Evolutionary conservation across 2,113 vertebrate genomes (phyloP).

Genomic region (Empidonax traillii): DNA sequence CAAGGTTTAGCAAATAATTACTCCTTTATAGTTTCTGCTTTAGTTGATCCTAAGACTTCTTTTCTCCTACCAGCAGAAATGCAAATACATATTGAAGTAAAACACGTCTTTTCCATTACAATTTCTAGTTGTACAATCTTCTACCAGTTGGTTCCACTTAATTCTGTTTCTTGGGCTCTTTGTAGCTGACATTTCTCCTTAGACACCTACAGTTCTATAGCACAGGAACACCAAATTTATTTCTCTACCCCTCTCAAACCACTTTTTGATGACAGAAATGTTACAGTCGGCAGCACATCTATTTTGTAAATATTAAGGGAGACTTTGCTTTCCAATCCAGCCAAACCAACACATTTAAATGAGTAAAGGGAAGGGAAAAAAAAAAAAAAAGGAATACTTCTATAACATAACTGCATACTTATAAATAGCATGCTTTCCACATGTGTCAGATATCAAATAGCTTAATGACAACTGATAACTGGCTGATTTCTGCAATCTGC

Average conservation of each 20-base stretch:
- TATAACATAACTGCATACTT: constrained; percentile 11
- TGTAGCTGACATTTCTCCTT: background rate
- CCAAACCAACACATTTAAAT: background rate
- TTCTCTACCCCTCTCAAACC: background rate
- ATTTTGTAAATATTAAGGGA: background rate
- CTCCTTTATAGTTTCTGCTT: background rate
- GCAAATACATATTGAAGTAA: background rate
- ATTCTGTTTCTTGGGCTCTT: background rate
- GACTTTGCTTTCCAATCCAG: background rate
- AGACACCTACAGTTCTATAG: background rate
- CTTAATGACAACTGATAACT: constrained; percentile 64
- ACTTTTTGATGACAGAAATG: background rate
- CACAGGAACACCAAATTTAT: background rate
- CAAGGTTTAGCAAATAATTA: background rate
- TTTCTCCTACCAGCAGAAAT: background rate
- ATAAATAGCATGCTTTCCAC: constrained; percentile 40
- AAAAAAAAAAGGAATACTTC: background rate
- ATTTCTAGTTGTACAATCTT: background rate
- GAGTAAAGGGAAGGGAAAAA: background rate
- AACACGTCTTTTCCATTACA: background rate
- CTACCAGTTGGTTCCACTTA: background rate
- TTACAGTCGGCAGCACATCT: background rate
- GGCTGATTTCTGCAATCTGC: constrained; percentile 71
- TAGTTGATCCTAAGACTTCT: background rate
- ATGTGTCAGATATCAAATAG: constrained; percentile 51